Base-by-base conservation (phyloP, 2,888 invertebrate genomes). In the Troides helena region DNA sequence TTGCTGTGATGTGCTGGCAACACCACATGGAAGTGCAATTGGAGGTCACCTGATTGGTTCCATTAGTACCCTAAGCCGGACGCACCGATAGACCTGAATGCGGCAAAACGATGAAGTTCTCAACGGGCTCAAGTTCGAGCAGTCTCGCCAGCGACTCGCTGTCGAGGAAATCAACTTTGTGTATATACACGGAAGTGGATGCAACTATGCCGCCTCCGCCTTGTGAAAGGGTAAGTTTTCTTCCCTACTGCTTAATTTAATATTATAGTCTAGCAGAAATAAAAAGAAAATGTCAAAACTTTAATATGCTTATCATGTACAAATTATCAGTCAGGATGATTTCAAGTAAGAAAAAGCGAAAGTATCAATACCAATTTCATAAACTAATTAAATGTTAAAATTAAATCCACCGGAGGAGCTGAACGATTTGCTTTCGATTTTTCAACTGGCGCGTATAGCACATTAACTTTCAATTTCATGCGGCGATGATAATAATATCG, bases 111-210 rank as follows among this genome's bases (percentile, higher is more conserved):
- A 93, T 94, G 94, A 94, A 94, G 92, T 94, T 94, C 87, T 94
- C 94, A 75, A 94, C 94, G 76, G 94, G 95, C 59, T 94, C 94
- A 75, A 93, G 95, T 79, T 94, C 94, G 74, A 95, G 95, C 85
- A 95, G 94, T 85, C 93, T 95, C 80, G 93, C 94, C 82, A 94
- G 94, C 81, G 95, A 95, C 80, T 94, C 93, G 79, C 87, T 93
- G 81, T 94, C 94, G 76, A 95, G 95, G 80, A 94, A 95, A 78
- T 94, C 95, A 61, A 94, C 94, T 72, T 90, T 95, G 72, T 95
- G 95, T 78, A 94, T 95, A 77, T 94, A 94, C 78, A 94, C 94
- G 72, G 94, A 94, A 79, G 89, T 93, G 80, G 94, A 94, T 78
- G 78, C 85, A 21, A 83, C 88, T 39, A 81, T 90, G 72, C 84